Conservation (phyloP, 2,797 vertebrate genomes). For the Peromyscus aztecus region DNA sequence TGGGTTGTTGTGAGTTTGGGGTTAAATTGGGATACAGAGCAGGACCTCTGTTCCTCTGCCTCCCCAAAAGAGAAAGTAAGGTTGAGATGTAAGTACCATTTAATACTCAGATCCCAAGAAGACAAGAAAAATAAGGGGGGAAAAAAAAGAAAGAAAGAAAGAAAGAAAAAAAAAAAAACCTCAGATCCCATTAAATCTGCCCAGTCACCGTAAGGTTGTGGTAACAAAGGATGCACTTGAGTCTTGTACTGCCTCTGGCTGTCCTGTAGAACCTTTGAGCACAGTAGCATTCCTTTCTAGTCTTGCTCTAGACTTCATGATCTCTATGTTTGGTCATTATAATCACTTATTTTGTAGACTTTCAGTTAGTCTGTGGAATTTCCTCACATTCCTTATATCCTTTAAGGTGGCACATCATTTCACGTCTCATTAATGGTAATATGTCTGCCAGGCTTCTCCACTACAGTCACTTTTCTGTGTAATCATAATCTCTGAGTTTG, state of each 20-base stretch:
- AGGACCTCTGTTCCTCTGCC: neutral
- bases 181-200: neutral
- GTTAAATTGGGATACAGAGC: neutral
- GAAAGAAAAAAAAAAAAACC: too few relatives aligned
- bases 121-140: too few relatives aligned
- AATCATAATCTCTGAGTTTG: neutral
- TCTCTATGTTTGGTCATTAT: conserved; percentile 15
- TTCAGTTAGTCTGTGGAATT: conserved; percentile 16
- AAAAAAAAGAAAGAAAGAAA: too few relatives aligned
- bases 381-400: conserved; percentile 17
- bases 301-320: neutral
- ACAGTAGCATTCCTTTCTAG: conserved; percentile 6
- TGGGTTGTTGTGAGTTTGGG: neutral
- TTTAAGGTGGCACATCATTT: conserved; percentile 27
- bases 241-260: conserved; percentile 51
- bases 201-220: conserved; percentile 4
- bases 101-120: neutral
- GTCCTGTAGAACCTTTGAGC: conserved; percentile 5
- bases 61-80: neutral
- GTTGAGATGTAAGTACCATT: neutral
- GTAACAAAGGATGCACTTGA: conserved; percentile 13
- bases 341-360: conserved; percentile 23
- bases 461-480: neutral
- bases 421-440: conserved; percentile 34
- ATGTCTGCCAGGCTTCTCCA: neutral